Evolutionary conservation across 2,888 invertebrate species (phyloP).

Genomic region (Plutella xylostella): DNA sequence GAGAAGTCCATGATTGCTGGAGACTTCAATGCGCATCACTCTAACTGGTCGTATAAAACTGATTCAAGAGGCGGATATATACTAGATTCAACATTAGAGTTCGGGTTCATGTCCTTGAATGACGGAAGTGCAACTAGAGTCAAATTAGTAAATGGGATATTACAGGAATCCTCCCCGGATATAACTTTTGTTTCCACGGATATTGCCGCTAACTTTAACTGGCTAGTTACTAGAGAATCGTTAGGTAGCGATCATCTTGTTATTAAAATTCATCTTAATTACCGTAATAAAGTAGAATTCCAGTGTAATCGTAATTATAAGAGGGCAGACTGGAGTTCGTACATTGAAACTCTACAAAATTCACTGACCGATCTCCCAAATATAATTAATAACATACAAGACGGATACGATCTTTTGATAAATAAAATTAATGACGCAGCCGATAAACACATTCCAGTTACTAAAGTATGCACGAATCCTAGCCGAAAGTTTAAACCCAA

Average conservation of each 20-base stretch:
- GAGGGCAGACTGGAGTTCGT: conserved; percentile 11
- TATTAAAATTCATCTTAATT: conserved; percentile 14
- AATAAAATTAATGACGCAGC: not conserved
- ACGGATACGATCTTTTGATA: not conserved
- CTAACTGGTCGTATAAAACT: conserved; percentile 16
- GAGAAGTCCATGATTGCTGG: conserved; percentile 9
- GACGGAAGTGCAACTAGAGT: conserved; percentile 10
- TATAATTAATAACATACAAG: not conserved
- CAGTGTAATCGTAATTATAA: no score
- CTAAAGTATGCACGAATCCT: not conserved
- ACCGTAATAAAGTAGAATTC: not conserved
- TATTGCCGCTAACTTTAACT: conserved; percentile 11
- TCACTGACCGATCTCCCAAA: not conserved
- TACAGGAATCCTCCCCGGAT: conserved; percentile 14
- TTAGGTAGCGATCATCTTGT: conserved; percentile 14
- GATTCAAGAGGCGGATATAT: conserved; percentile 15
- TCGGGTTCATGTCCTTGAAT: conserved; percentile 12
- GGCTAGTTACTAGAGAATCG: conserved; percentile 12
- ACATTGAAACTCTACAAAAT: not conserved
- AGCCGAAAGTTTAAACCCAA: not conserved
- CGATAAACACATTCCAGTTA: not conserved
- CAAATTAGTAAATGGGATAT: conserved; percentile 7
- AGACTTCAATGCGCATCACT: conserved; percentile 19
- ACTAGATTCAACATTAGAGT: conserved; percentile 10
- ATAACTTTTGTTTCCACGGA: conserved; percentile 13